Conservation (phyloP, 2,797 vertebrate species). For the Tokudaia tokunoshimensis region DNA sequence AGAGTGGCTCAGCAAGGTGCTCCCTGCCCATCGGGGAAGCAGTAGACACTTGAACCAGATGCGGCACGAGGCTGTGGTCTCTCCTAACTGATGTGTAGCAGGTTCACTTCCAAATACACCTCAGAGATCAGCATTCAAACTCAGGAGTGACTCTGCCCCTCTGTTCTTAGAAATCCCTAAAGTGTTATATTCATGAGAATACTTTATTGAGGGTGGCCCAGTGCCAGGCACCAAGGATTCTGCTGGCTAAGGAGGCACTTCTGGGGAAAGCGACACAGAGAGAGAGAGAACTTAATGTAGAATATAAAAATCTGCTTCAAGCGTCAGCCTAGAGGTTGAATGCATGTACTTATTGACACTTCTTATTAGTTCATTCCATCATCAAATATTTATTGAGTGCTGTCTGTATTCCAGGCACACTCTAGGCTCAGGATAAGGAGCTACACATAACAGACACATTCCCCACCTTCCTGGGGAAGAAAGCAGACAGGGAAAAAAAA, state of each 20-base stretch:
- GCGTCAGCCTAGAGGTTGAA: slow-evolving; percentile 5
- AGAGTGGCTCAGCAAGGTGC: background rate
- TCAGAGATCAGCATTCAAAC: background rate
- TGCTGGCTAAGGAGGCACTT: background rate
- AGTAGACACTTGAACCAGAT: background rate
- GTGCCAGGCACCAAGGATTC: background rate
- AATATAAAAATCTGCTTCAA: slow-evolving; percentile 52
- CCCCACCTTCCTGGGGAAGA: background rate
- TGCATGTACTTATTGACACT: slow-evolving; percentile 3
- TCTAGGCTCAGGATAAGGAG: background rate
- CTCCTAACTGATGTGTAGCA: background rate
- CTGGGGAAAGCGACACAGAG: background rate
- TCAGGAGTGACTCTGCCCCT: background rate
- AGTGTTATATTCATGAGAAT: background rate
- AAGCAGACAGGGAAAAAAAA: background rate
- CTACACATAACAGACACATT: background rate
- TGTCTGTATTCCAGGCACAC: slow-evolving; percentile 19
- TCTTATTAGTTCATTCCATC: slow-evolving; percentile 41
- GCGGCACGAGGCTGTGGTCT: background rate
- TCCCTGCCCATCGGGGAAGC: background rate
- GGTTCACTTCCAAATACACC: background rate
- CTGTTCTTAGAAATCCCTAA: slow-evolving; percentile 31
- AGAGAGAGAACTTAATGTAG: background rate
- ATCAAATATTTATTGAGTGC: slow-evolving; percentile 19
- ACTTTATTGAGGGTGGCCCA: background rate